phyloP scores from a whole-genome alignment of 2,888 invertebrate genomes.

The Melipona beecheii region DNA sequence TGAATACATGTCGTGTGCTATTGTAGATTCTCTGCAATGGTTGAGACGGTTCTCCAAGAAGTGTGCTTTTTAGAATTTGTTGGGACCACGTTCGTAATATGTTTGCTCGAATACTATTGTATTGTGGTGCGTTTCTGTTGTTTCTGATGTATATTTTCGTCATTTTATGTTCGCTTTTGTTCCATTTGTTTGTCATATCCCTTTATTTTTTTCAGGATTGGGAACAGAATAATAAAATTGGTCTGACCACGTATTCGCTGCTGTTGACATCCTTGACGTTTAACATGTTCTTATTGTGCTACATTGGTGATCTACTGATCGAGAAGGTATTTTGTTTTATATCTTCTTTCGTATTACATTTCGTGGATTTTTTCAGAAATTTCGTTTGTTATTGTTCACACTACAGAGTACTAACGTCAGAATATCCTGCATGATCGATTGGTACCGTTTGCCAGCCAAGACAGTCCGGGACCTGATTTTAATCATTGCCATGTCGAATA shows the following conservation, averaged over 20 bases:
- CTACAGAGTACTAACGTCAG: slow-evolving; percentile 60
- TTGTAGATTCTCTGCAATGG: slow-evolving; percentile 33
- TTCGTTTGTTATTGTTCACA: not conserved
- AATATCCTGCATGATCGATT: slow-evolving; percentile 62
- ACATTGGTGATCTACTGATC: slow-evolving; percentile 64
- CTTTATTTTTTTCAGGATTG: slow-evolving; percentile 49
- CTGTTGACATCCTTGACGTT: slow-evolving; percentile 58
- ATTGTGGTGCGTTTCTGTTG: slow-evolving; percentile 66
- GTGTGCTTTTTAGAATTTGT: slow-evolving; percentile 76
- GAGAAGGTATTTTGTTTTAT: slow-evolving; percentile 53
- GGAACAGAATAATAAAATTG: slow-evolving; percentile 45
- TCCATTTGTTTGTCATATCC: not conserved
- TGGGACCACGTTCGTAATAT: slow-evolving; percentile 76
- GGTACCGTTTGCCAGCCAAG: slow-evolving; percentile 64
- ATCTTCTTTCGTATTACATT: not conserved
- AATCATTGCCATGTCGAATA: not conserved
- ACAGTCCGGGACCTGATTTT: not conserved
- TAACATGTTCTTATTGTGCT: slow-evolving; percentile 66
- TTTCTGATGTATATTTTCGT: not conserved
- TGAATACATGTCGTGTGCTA: not conserved
- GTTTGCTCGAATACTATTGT: slow-evolving; percentile 77
- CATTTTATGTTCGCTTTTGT: not conserved
- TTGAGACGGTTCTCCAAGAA: slow-evolving; percentile 18
- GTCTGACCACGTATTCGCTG: slow-evolving; percentile 42
- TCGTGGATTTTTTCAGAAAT: not conserved